Base-by-base conservation (phyloP, 2,888 invertebrate genomes). In the Scaptomyza reducta region DNA sequence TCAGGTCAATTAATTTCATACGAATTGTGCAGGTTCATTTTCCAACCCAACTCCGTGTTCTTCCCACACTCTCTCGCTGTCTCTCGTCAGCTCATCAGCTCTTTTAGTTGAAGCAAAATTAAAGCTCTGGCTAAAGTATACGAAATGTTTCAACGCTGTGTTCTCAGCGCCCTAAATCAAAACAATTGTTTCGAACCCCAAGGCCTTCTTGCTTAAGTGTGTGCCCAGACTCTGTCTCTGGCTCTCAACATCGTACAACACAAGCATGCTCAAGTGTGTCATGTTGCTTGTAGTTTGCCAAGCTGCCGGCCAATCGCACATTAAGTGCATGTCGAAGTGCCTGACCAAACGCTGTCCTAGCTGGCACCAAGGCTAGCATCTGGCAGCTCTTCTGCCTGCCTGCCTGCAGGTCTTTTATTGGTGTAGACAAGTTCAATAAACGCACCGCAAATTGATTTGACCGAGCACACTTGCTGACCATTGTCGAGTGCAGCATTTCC, bases 1-100 rank as follows among this genome's bases (percentile, higher is more conserved):
- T 89, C 89, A 83, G 90, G 89, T 90, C 89, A 90, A 90, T 90
- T 90, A 90, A 90, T 90, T 89, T 88, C 81, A 71, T 72, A 61
- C 64, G 68, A 72, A 65, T 63, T 64, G 65, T 70, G 67, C 40
- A 44, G 38, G 44, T 27, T 14, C 5, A 10, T 31, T 40, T 40
- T 38, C 47, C 10, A n/a, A 13, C 40, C 1, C 16, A 25, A 31
- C 31, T 27, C 27, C 7, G 6, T 27, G 1, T 27, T 9, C 7
- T 9, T 27, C 29, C 14, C 29, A 9, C 13, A 10, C 31, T 13
- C 13, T 41, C 45, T 41, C 14, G 41, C 22, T 2, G 22, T n/a
- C 22, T 27, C 11, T 22, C 7, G 29, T 6, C 14, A 38, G 3
- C 3, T 25, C 16, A 16, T 16, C 22, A 22, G 29, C 41, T 47